Evolutionary conservation across 1,140 invertebrate species (phyloP).

Genomic region (Penaeus chinensis): DNA sequence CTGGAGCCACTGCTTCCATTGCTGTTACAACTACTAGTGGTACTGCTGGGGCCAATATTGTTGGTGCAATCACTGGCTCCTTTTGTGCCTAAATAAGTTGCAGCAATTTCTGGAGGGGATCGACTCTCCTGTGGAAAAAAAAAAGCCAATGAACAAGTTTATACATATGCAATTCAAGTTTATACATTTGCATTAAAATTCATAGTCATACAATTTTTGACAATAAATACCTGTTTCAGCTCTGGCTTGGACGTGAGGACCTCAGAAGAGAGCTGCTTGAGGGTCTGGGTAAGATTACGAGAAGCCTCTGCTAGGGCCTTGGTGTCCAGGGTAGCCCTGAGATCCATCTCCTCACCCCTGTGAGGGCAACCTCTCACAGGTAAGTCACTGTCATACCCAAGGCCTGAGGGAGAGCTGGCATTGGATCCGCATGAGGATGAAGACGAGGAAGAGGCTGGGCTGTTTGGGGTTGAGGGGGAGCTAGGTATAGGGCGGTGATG

Average conservation of each 20-base stretch:
- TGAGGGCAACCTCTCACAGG: constrained; percentile 61
- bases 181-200: too few relatives aligned
- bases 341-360: constrained; percentile 63
- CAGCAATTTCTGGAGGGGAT: not conserved
- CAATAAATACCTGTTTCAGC: constrained; percentile 50
- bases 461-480: constrained; percentile 53
- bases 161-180: too few relatives aligned
- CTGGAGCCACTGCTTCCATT: too few relatives aligned
- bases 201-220: not conserved
- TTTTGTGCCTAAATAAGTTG: too few relatives aligned
- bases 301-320: constrained; percentile 87
- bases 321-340: constrained; percentile 73
- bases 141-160: not conserved
- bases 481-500: constrained; percentile 50
- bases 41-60: not conserved
- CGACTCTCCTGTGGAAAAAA: not conserved
- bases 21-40: not conserved
- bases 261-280: constrained; percentile 90
- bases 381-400: constrained; percentile 50
- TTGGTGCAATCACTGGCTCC: not conserved
- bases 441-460: constrained; percentile 56
- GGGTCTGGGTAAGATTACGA: constrained; percentile 89
- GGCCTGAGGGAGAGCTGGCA: constrained; percentile 51
- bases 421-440: constrained; percentile 43
- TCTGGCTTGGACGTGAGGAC: constrained; percentile 70